Evolutionary conservation across 2,113 vertebrate species (phyloP).

Genomic region (Oxyruncus cristatus): DNA sequence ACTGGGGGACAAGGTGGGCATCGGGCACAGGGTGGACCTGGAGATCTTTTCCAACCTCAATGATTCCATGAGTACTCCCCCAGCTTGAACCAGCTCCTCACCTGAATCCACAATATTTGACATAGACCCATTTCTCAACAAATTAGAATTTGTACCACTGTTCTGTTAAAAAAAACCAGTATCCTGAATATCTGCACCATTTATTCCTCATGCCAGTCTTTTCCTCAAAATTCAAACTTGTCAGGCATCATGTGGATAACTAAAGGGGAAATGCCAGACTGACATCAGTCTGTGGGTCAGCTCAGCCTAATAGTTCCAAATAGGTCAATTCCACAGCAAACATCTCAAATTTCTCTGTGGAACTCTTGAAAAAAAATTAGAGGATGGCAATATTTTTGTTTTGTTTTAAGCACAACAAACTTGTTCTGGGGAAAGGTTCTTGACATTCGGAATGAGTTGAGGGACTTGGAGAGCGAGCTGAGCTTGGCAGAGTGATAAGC

Average conservation of each 20-base stretch:
- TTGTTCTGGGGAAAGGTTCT: not conserved
- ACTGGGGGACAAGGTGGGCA: not conserved
- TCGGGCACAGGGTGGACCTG: fast-evolving
- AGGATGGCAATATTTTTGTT: not conserved
- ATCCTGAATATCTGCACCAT: not conserved
- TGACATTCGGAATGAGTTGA: not conserved
- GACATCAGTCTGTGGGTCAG: not conserved
- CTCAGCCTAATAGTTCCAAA: not conserved
- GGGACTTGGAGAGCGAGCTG: not conserved
- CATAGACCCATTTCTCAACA: not conserved
- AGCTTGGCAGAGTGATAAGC: not conserved
- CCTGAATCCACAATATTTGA: not conserved
- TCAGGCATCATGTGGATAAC: not conserved
- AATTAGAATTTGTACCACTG: not conserved
- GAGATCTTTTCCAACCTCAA: fast-evolving
- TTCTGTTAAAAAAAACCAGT: not conserved
- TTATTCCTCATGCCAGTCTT: not conserved
- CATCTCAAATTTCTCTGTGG: not conserved
- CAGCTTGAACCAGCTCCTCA: not conserved
- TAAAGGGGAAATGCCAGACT: not conserved
- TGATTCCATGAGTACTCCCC: fast-evolving
- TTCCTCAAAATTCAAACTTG: not conserved
- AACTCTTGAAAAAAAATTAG: not conserved
- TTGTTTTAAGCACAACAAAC: not conserved
- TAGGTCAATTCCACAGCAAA: not conserved